Evolutionary conservation across 2,888 invertebrate species (phyloP).

Genomic region (Drosophila macrospina): DNA sequence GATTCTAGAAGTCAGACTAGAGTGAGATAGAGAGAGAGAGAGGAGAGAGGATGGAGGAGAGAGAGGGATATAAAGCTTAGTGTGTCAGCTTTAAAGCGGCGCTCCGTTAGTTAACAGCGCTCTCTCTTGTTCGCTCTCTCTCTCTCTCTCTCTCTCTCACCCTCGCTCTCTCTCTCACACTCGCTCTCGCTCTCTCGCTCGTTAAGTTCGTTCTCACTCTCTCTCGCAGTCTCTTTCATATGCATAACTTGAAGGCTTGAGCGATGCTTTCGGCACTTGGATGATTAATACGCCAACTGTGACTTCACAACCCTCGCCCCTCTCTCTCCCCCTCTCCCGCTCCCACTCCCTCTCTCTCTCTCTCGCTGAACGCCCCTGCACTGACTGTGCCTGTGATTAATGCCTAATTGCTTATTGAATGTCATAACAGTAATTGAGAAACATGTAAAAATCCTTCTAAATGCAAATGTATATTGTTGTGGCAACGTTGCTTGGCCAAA

Average conservation of each 20-base stretch:
- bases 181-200: background rate
- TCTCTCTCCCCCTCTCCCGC: background rate
- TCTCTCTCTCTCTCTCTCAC: background rate
- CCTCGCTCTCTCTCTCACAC: slow-evolving; percentile 3
- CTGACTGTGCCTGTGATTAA: slow-evolving; percentile 65
- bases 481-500: slow-evolving; percentile 24
- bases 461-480: slow-evolving; percentile 50
- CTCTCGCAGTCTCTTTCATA: slow-evolving; percentile 15
- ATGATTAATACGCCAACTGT: slow-evolving; percentile 47
- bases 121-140: slow-evolving; percentile 1
- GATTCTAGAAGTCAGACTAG: slow-evolving; percentile 22
- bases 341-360: background rate
- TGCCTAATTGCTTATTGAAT: slow-evolving; percentile 77
- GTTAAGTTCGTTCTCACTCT: too few relatives aligned
- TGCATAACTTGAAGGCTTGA: slow-evolving; percentile 48
- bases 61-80: slow-evolving; percentile 15
- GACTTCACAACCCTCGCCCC: background rate
- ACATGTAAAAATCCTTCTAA: slow-evolving; percentile 69
- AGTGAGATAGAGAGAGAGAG: background rate
- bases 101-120: background rate
- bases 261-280: slow-evolving; percentile 45
- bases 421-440: slow-evolving; percentile 74
- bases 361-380: slow-evolving; percentile 11
- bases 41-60: background rate
- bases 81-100: slow-evolving; percentile 40